Evolutionary conservation across 2,797 vertebrate species (phyloP).

Genomic region (Urosaurus nigricauda): DNA sequence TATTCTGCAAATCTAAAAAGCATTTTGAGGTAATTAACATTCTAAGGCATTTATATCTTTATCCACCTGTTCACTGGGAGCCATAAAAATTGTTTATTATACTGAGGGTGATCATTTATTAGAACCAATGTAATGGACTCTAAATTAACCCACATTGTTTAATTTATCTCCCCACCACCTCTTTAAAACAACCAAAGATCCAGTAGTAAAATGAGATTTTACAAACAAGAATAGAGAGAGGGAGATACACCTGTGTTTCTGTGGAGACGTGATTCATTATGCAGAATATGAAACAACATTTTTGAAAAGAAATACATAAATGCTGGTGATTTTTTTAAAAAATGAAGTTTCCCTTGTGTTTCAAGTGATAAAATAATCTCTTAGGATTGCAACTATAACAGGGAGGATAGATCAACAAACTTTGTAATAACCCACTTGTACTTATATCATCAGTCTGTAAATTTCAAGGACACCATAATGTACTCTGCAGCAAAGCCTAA

Average conservation of each 20-base stretch:
- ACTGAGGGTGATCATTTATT: not conserved
- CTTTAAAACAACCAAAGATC: constrained; percentile 54
- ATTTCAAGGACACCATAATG: constrained; percentile 79
- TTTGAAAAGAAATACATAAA: constrained; percentile 77
- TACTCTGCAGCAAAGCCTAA: constrained; percentile 65
- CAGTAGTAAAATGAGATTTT: constrained; percentile 53
- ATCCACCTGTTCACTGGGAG: not conserved
- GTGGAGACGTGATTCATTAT: constrained; percentile 73
- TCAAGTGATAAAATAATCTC: constrained; percentile 78
- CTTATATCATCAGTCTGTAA: constrained; percentile 76
- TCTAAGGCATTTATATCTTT: not conserved
- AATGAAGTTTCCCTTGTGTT: constrained; percentile 65
- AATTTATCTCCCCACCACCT: not conserved
- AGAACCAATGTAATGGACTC: not conserved
- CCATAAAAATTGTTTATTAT: not conserved
- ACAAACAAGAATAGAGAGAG: constrained; percentile 61
- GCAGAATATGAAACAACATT: constrained; percentile 61
- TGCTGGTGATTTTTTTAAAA: constrained; percentile 65
- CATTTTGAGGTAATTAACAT: not conserved
- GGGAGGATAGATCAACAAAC: constrained; percentile 74
- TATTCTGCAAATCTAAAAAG: not conserved
- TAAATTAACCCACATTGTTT: constrained; percentile 26
- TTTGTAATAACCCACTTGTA: constrained; percentile 76
- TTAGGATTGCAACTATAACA: constrained; percentile 73
- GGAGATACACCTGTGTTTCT: constrained; percentile 59